These are phyloP conservation scores for Agelas oroides DNA, from an alignment of 37 sponge, comb jelly and placozoan genomes.

Conservation along the genomic window DNA sequence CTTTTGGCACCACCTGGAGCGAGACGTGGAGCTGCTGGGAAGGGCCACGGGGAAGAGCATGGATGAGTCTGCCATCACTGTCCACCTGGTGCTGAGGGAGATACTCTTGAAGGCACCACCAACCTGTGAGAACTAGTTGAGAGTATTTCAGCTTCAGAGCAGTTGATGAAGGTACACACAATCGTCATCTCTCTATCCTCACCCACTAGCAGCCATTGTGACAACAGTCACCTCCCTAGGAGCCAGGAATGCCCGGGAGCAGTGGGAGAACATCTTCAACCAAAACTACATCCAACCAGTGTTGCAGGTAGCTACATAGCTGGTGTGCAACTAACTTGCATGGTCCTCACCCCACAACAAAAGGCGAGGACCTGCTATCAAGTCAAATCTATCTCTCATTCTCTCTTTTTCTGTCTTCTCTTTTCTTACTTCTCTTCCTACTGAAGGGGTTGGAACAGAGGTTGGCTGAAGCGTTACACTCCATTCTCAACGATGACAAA, in stretches of 20 bases:
- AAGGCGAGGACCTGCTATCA: no score
- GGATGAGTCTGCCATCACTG: slow-evolving; percentile 52
- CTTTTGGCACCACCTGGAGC: slow-evolving; percentile 54
- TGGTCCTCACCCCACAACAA: no score
- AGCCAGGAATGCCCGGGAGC: slow-evolving; percentile 8
- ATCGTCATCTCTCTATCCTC: neutral
- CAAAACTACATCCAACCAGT: no score
- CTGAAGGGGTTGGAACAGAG: slow-evolving; percentile 17
- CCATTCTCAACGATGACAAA: slow-evolving; percentile 54
- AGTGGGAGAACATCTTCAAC: slow-evolving; percentile 63
- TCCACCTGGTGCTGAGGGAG: slow-evolving; percentile 52
- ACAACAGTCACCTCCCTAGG: neutral
- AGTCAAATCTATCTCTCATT: no score
- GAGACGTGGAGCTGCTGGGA: slow-evolving; percentile 44
- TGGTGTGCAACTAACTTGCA: no score
- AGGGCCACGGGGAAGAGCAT: slow-evolving; percentile 31
- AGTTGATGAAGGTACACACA: no score
- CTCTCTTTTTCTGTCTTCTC: no score
- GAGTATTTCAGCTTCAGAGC: neutral
- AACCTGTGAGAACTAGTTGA: slow-evolving; percentile 28
- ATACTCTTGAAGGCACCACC: slow-evolving; percentile 33
- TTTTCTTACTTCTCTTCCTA: no score
- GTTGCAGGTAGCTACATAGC: slow-evolving; percentile 64
- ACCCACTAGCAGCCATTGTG: neutral
- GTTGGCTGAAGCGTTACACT: slow-evolving; percentile 23